Evolutionary conservation across 2,888 invertebrate genomes (phyloP).

Genomic region (Frankliniella fusca): DNA sequence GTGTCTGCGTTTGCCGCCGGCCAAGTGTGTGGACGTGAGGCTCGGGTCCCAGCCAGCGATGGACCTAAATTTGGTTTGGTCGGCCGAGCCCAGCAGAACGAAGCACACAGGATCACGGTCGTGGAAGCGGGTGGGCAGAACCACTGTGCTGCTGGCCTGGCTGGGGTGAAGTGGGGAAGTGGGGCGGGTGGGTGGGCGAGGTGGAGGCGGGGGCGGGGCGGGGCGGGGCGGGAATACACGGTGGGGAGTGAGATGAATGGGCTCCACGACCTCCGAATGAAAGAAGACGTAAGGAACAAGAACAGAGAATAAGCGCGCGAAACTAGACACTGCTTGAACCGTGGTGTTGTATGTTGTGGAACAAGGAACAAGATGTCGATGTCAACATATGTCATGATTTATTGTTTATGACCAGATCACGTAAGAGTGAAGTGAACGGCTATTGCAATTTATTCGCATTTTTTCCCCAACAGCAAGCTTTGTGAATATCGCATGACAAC

Average conservation of each 20-base stretch:
- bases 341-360: too few relatives aligned
- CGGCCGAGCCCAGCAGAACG: not conserved
- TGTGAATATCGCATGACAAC: too few relatives aligned
- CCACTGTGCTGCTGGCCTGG: not conserved
- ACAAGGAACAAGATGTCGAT: too few relatives aligned
- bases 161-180: not conserved
- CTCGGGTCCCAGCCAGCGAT: not conserved
- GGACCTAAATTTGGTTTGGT: constrained; percentile 2
- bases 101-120: not conserved
- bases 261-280: too few relatives aligned
- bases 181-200: not conserved
- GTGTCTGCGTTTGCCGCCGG: not conserved
- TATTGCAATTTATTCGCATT: too few relatives aligned
- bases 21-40: not conserved
- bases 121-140: not conserved
- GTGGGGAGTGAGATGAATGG: too few relatives aligned
- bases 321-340: too few relatives aligned
- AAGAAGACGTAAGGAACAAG: not conserved
- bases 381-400: too few relatives aligned
- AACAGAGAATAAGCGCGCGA: not conserved
- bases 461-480: too few relatives aligned
- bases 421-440: too few relatives aligned
- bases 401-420: too few relatives aligned
- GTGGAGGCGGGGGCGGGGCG: not conserved
- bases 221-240: not conserved